A percentile compares a stretch with the other conserved stretches of the same genome.
phyloP scores from a whole-genome alignment of 2,888 invertebrate genomes.

The Xanthia icteritia region DNA sequence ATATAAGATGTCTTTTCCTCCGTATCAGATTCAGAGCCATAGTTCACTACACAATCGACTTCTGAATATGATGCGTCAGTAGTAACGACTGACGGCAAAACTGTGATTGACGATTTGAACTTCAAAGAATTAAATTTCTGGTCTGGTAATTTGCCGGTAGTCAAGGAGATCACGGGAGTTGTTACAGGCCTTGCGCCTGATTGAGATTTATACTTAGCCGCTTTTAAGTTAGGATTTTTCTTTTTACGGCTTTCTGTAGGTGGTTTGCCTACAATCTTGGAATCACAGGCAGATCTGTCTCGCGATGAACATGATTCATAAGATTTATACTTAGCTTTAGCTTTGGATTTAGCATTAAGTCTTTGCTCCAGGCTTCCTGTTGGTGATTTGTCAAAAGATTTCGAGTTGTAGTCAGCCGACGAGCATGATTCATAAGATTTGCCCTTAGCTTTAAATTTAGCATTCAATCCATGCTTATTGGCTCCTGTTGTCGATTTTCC shows the following conservation, averaged over 20 bases:
- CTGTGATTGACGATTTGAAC: constrained; percentile 58
- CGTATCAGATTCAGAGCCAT: constrained; percentile 33
- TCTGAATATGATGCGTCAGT: constrained; percentile 50
- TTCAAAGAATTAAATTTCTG: constrained; percentile 27
- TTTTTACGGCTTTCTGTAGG: background rate
- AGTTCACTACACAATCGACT: constrained; percentile 27
- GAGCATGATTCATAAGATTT: constrained; percentile 9
- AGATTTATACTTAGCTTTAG: background rate
- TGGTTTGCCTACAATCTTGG: constrained; percentile 6
- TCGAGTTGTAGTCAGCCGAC: constrained; percentile 1
- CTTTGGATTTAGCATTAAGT: background rate
- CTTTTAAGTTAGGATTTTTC: background rate
- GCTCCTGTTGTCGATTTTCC: background rate
- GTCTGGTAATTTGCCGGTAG: constrained; percentile 2
- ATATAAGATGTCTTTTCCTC: constrained; percentile 8
- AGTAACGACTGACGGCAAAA: constrained; percentile 43
- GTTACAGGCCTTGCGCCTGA: background rate
- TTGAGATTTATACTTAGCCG: background rate
- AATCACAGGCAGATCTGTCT: background rate
- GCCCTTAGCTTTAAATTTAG: constrained; percentile 6
- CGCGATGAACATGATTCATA: background rate
- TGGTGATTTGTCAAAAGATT: background rate
- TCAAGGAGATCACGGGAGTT: constrained; percentile 20
- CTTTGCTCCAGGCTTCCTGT: constrained; percentile 1
- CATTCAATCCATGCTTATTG: background rate